Conservation (phyloP, 1,140 invertebrate genomes). For the Hyles vespertilio region DNA sequence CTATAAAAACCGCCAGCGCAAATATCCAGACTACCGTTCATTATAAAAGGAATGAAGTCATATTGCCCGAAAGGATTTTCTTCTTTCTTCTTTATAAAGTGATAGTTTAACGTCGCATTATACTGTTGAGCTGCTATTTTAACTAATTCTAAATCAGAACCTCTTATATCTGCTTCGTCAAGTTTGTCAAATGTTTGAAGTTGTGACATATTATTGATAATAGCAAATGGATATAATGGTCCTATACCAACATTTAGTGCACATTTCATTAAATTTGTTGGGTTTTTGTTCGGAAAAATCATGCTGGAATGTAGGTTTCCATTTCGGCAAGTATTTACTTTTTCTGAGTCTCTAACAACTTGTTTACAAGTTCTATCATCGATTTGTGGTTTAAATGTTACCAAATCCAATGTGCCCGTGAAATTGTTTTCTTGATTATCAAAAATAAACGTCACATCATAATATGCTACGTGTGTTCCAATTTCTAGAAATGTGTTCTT, state of each 20-base stretch:
- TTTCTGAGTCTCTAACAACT: conserved; percentile 13
- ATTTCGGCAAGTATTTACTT: conserved; percentile 33
- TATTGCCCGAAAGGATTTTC: conserved; percentile 32
- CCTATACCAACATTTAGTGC: conserved; percentile 45
- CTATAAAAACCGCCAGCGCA: conserved; percentile 56
- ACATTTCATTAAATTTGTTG: conserved; percentile 43
- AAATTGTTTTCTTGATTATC: conserved; percentile 9
- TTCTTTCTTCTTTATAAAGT: conserved; percentile 34
- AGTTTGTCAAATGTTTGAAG: conserved; percentile 34
- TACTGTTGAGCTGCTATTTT: conserved; percentile 49
- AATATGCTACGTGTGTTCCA: conserved; percentile 15
- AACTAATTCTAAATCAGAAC: conserved; percentile 48
- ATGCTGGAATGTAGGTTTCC: conserved; percentile 17
- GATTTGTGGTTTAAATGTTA: conserved; percentile 29
- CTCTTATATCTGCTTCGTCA: conserved; percentile 22
- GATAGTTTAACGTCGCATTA: conserved; percentile 39
- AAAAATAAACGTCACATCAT: conserved; percentile 31
- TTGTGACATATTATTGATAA: conserved; percentile 24
- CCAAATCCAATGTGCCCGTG: conserved; percentile 15
- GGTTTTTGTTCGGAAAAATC: conserved; percentile 34
- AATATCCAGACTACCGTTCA: conserved; percentile 48
- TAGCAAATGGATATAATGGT: conserved; percentile 39
- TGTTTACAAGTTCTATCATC: conserved; percentile 35
- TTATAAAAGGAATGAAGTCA: conserved; percentile 35
- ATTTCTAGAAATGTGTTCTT: conserved; percentile 14